Evolutionary conservation across 2,113 vertebrate species (phyloP).

Genomic region (Odontophorus gujanensis): DNA sequence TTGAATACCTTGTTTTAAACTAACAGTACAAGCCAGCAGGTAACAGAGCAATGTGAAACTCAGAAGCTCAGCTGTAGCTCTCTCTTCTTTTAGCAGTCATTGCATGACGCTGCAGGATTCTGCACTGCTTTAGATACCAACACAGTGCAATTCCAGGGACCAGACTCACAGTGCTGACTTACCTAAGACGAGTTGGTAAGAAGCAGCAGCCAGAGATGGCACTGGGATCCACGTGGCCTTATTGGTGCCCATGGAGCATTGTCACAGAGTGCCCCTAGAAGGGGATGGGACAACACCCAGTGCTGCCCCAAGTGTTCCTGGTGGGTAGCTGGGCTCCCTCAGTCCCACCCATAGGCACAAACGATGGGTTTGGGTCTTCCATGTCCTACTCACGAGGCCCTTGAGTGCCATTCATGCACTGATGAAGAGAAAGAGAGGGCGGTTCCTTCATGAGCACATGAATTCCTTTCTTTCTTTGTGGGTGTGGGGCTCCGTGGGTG

Average conservation of each 20-base stretch:
- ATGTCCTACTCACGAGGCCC: not conserved
- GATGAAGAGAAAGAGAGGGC: slow-evolving; percentile 6
- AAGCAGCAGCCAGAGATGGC: not conserved
- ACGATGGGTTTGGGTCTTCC: not conserved
- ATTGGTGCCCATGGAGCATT: not conserved
- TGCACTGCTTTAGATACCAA: not conserved
- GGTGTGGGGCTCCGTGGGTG: fast-evolving
- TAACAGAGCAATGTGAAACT: not conserved
- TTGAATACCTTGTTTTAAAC: not conserved
- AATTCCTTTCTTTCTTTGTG: not conserved
- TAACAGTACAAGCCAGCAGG: not conserved
- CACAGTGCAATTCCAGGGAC: not conserved
- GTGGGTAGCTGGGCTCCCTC: not conserved
- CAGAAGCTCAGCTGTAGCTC: not conserved
- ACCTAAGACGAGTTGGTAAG: not conserved
- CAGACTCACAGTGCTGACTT: not conserved
- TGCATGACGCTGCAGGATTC: not conserved
- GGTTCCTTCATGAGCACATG: slow-evolving; percentile 42
- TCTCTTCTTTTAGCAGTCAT: not conserved
- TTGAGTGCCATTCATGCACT: slow-evolving; percentile 1
- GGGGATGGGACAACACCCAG: too few species aligned
- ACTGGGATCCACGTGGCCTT: not conserved
- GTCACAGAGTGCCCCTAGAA: not conserved
- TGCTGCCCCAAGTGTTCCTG: not conserved
- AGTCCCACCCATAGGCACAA: fast-evolving